phyloP scores from a whole-genome alignment of 1,140 invertebrate species.

The Drosophila ambigua region DNA sequence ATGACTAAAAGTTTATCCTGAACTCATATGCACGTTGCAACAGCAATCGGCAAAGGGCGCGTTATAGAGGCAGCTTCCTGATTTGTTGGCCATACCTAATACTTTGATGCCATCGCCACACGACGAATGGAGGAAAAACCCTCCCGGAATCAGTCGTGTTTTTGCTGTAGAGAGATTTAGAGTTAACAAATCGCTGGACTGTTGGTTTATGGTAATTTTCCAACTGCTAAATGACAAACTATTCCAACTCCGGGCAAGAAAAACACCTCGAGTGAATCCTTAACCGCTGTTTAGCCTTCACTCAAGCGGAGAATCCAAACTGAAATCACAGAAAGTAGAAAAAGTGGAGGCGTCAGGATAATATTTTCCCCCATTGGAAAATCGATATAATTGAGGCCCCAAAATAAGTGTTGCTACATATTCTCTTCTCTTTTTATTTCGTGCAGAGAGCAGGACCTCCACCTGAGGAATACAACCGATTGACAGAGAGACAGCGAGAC shows the following conservation, averaged over 20 bases:
- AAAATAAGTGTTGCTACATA: constrained; percentile 45
- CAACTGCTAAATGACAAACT: not conserved
- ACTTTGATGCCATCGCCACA: too few relatives aligned
- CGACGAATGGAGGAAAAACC: constrained; percentile 32
- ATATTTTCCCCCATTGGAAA: constrained; percentile 37
- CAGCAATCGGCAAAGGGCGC: too few relatives aligned
- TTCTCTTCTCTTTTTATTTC: constrained; percentile 7
- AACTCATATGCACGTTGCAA: too few relatives aligned
- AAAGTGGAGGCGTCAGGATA: constrained; percentile 7
- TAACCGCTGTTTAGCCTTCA: too few relatives aligned
- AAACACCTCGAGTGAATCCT: too few relatives aligned
- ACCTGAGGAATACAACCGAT: not conserved
- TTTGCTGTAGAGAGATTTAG: constrained; percentile 49
- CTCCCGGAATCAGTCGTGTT: constrained; percentile 41
- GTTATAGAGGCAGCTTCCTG: too few relatives aligned
- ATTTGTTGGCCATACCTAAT: too few relatives aligned
- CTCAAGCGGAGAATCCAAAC: too few relatives aligned
- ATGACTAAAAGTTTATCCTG: too few relatives aligned
- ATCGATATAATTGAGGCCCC: constrained; percentile 49
- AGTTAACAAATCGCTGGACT: constrained; percentile 24
- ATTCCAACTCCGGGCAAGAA: too few relatives aligned
- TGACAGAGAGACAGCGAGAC: too few relatives aligned
- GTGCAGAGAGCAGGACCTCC: constrained; percentile 4
- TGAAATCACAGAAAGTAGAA: not conserved
- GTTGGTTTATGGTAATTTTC: constrained; percentile 50